Conservation (phyloP, 2,888 invertebrate species). For the Ischnura elegans region DNA sequence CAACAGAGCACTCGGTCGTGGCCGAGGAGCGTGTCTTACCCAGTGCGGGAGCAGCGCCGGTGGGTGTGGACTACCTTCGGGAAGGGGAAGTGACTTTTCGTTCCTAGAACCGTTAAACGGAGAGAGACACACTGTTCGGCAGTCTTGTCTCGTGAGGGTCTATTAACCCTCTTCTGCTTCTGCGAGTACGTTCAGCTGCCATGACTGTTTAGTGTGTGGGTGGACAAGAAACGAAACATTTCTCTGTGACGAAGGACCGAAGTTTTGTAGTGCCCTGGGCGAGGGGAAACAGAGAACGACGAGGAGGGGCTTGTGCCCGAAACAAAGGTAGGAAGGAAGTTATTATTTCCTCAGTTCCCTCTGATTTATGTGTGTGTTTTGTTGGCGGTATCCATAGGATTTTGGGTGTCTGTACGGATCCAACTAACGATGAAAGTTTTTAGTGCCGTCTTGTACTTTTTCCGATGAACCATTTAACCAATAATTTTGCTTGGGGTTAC, state of each 20-base stretch:
- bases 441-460: no score
- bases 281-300: neutral
- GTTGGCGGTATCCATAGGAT: no score
- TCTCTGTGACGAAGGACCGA: constrained; percentile 54
- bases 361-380: neutral
- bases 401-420: no score
- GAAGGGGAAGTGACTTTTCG: constrained; percentile 51
- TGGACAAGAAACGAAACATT: constrained; percentile 47
- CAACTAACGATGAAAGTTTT: no score
- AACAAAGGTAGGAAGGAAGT: neutral
- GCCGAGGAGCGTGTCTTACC: constrained; percentile 13
- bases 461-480: no score
- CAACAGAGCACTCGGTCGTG: neutral
- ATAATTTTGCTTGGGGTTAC: no score
- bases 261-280: constrained; percentile 45
- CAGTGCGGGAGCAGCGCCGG: neutral
- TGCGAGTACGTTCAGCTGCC: constrained; percentile 17
- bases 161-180: neutral
- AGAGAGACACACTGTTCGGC: neutral
- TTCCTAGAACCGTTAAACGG: constrained; percentile 52
- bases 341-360: neutral
- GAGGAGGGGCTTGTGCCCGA: neutral
- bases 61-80: constrained; percentile 28
- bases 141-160: constrained; percentile 9
- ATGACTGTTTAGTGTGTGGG: constrained; percentile 56